These are phyloP conservation scores for Dasypogon diadema DNA, from an alignment of 2,888 invertebrate genomes.

Conservation along the genomic window DNA sequence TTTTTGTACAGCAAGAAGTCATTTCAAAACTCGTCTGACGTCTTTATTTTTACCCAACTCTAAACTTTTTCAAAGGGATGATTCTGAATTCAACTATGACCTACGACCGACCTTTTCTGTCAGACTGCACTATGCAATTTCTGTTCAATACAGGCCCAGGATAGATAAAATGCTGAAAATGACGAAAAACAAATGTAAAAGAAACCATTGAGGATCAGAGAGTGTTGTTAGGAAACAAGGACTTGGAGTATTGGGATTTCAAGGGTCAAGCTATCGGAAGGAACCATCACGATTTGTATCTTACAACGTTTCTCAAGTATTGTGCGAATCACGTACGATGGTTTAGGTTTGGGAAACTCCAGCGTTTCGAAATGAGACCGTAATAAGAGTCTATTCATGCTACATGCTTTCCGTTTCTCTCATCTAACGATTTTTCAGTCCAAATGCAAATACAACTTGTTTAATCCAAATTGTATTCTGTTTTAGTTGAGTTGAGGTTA, in stretches of 20 bases:
- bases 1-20: conserved; percentile 42
- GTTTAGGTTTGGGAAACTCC: conserved; percentile 19
- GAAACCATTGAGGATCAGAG: not conserved
- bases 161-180: not conserved
- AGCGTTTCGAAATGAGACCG: conserved; percentile 22
- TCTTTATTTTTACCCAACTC: not conserved
- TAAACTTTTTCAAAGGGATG: conserved; percentile 1
- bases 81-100: conserved; percentile 13
- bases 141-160: not conserved
- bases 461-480: no score
- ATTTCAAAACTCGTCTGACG: conserved; percentile 43
- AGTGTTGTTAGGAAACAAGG: not conserved
- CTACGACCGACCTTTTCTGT: not conserved
- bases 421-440: no score
- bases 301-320: conserved; percentile 7
- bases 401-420: no score
- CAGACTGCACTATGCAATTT: not conserved
- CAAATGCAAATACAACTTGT: no score
- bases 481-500: no score
- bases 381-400: conserved; percentile 28
- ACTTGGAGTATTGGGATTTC: not conserved
- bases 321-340: conserved; percentile 23
- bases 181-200: not conserved
- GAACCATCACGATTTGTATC: conserved; percentile 10
- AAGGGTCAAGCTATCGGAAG: not conserved